Percentiles rank a stretch among this genome's conserved stretches.
These are phyloP conservation scores for Pristionchus exspectatus DNA, from an alignment of 2,888 invertebrate species.

Conservation along the genomic window DNA sequence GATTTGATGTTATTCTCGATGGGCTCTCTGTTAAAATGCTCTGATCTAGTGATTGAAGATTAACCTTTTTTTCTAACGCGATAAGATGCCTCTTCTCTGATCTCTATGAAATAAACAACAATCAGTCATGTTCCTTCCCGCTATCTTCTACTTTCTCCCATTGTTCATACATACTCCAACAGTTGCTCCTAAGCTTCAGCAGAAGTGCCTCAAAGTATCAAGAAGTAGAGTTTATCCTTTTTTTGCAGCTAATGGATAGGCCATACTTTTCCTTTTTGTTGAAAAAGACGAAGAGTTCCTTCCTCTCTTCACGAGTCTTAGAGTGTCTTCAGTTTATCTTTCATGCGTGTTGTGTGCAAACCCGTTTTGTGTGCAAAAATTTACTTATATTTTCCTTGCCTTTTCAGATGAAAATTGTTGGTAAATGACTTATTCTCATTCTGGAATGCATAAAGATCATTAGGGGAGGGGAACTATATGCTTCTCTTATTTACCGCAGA, in stretches of 20 bases:
- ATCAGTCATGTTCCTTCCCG: not conserved
- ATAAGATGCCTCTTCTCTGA: not conserved
- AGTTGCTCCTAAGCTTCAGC: conserved; percentile 5
- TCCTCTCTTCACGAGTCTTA: not conserved
- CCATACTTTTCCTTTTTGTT: not conserved
- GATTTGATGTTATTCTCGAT: not conserved
- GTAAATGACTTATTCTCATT: not conserved
- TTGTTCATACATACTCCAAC: conserved; percentile 25
- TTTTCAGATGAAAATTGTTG: not conserved
- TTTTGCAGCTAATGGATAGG: conserved; percentile 21
- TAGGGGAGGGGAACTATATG: not conserved
- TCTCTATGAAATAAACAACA: not conserved
- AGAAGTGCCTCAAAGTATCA: not conserved
- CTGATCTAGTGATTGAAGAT: no score
- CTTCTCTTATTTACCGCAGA: not conserved
- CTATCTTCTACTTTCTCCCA: not conserved
- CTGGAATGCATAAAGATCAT: not conserved
- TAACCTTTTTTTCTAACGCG: not conserved
- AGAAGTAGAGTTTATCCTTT: conserved; percentile 15
- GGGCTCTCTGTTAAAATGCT: no score
- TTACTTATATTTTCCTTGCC: not conserved
- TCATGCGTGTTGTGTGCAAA: not conserved
- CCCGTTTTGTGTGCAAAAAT: not conserved
- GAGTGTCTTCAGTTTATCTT: conserved; percentile 35
- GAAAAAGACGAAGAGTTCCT: not conserved